Base-by-base conservation (phyloP, 2,797 vertebrate species). In the Lagocephalus sceleratus region DNA sequence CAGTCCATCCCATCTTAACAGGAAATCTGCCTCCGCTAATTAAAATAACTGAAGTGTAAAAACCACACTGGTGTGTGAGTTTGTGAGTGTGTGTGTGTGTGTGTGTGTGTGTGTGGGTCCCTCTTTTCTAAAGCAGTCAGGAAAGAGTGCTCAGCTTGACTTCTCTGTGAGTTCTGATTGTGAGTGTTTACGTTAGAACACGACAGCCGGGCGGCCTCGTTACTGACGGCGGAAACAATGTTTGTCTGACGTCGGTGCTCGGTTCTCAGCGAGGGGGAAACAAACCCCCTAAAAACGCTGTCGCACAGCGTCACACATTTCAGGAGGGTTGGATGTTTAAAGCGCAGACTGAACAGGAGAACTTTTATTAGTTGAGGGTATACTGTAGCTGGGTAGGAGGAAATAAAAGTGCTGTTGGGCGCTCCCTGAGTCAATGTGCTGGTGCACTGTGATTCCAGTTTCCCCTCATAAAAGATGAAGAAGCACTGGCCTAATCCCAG, bases 11-110 rank as follows among this genome's bases (percentile, higher is more conserved):
- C n/a, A 12, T 35, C 32, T 35, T 35, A 35, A 35, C 32, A 12
- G 32, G 32, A 35, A 14, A 3, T 32, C 47, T 57, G 12, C 57
- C 15, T 50, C n/a, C 17, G n/a, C 41, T 51, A 64, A 67, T 43
- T 62, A 10, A 46, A 55, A 43, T 1, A 51, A 23, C 16, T 51
- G 17, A 56, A 48, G 6, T 54, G 55, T 56, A 55, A 48, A 51
- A 54, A 2, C 5, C 50, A 46, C 25, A 25, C 10, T 47, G 23
- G 2, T 20, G 0, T 45, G 22, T 20, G n/a, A n/a, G n/a, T n/a
- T n/a, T n/a, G n/a, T n/a, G n/a, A n/a, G n/a, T n/a, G n/a, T n/a
- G n/a, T n/a, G n/a, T n/a, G n/a, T n/a, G n/a, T n/a, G n/a, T n/a
- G n/a, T n/a, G n/a, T n/a, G n/a, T n/a, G n/a, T n/a, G n/a, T n/a